These are phyloP conservation scores for Eilema sororculum DNA, from an alignment of 2,888 invertebrate genomes.

Conservation along the genomic window DNA sequence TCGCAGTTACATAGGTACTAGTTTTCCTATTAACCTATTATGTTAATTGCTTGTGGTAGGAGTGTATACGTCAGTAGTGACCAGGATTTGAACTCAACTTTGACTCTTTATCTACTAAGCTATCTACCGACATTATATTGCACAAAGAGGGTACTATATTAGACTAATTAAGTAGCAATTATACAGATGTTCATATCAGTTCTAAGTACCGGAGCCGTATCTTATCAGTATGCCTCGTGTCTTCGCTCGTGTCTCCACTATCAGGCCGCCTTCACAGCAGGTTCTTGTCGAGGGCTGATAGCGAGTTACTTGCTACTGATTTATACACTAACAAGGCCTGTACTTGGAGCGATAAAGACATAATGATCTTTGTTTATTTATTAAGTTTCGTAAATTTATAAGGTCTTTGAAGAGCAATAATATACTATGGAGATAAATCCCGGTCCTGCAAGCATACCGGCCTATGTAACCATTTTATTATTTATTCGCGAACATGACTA, in stretches of 20 bases:
- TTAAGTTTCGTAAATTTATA: neutral
- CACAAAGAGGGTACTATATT: neutral
- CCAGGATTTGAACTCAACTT: neutral
- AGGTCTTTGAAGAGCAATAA: neutral
- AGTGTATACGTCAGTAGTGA: no score
- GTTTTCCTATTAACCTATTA: no score
- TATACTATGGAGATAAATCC: no score
- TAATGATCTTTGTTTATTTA: neutral
- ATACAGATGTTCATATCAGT: neutral
- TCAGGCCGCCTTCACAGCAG: slow-evolving; percentile 5
- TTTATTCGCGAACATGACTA: neutral
- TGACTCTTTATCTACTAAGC: no score
- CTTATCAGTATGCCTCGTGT: neutral
- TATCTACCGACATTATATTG: no score
- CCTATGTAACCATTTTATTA: no score
- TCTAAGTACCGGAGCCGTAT: neutral
- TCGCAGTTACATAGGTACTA: no score
- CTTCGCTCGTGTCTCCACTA: neutral
- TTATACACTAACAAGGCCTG: neutral
- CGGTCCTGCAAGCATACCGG: no score
- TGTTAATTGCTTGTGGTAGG: no score
- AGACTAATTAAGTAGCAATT: neutral
- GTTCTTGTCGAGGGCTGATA: slow-evolving; percentile 1
- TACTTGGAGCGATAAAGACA: neutral
- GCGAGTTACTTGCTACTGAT: neutral